Percentiles rank a stretch among this genome's conserved stretches.
These are phyloP conservation scores for Carassius auratus DNA, from an alignment of 2,113 vertebrate genomes.

Conservation along the genomic window DNA sequence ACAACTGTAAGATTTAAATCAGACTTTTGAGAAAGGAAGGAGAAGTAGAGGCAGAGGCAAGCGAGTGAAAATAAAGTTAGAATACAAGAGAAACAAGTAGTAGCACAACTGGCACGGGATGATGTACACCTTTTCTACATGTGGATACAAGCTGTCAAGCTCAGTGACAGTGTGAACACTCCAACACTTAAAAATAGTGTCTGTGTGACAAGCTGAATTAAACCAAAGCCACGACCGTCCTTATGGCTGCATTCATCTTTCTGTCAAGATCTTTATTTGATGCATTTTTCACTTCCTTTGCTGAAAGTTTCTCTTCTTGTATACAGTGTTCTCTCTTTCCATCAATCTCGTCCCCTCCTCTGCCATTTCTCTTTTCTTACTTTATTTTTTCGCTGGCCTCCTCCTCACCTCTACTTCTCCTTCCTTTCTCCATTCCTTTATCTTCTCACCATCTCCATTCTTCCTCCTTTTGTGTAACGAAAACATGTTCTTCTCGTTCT, in stretches of 20 bases:
- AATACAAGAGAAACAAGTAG: neutral
- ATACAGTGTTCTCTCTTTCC: neutral
- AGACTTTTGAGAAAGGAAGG: neutral
- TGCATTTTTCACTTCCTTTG: constrained; percentile 86
- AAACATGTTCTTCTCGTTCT: neutral
- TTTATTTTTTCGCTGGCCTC: neutral
- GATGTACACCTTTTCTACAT: neutral
- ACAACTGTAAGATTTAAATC: neutral
- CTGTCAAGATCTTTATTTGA: constrained; percentile 87
- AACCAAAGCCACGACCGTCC: constrained; percentile 49
- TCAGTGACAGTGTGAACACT: constrained; percentile 83
- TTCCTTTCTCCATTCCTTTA: neutral
- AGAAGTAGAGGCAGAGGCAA: no score
- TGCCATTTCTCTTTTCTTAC: constrained; percentile 7
- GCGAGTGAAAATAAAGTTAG: no score
- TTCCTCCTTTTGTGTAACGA: constrained; percentile 23
- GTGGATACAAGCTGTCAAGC: constrained; percentile 46
- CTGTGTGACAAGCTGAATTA: constrained; percentile 61
- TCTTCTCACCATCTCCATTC: constrained; percentile 48
- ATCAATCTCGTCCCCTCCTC: constrained; percentile 27
- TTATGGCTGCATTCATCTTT: constrained; percentile 89
- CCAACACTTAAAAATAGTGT: constrained; percentile 85
- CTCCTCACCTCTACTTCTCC: constrained; percentile 30
- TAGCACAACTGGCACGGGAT: neutral
- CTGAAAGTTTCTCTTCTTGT: constrained; percentile 75